Percentiles rank a stretch among this genome's conserved stretches.
These are phyloP conservation scores for Hyperoplus immaculatus DNA, from an alignment of 2,797 vertebrate species.

Conservation along the genomic window DNA sequence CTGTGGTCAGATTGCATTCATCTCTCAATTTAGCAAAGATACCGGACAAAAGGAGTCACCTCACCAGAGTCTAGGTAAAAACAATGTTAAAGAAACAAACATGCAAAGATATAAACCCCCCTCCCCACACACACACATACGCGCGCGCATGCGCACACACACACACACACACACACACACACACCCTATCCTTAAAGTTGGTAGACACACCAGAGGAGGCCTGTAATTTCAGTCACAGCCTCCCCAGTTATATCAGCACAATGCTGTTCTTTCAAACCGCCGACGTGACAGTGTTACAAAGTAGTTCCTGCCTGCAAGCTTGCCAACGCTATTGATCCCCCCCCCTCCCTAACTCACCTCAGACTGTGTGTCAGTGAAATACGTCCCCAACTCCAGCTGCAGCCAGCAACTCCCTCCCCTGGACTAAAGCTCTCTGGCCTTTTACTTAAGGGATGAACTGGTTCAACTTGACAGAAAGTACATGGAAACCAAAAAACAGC, in stretches of 20 bases:
- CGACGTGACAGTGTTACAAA: slow-evolving; percentile 48
- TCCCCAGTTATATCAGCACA: slow-evolving; percentile 52
- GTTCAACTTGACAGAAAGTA: slow-evolving; percentile 14
- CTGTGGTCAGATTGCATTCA: background rate
- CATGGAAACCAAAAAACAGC: background rate
- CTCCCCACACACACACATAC: background rate
- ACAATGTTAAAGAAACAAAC: background rate
- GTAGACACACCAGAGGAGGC: slow-evolving; percentile 37
- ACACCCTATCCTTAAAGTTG: background rate
- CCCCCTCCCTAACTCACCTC: slow-evolving; percentile 24
- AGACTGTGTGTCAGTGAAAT: slow-evolving; percentile 40
- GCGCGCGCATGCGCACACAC: background rate
- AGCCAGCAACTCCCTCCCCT: slow-evolving; percentile 1
- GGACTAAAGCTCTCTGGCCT: slow-evolving; percentile 32
- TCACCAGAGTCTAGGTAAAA: background rate
- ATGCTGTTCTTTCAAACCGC: slow-evolving; percentile 38
- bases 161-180: background rate
- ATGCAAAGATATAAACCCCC: background rate
- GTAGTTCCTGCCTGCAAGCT: slow-evolving; percentile 23
- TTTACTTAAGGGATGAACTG: slow-evolving; percentile 13
- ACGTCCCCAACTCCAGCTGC: slow-evolving; percentile 34
- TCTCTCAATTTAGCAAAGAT: background rate
- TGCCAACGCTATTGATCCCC: slow-evolving; percentile 51
- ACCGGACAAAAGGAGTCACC: background rate
- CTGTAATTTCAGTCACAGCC: slow-evolving; percentile 65